Conservation (phyloP, 2,797 vertebrate genomes). For the Triplophysa yarkandensis region DNA sequence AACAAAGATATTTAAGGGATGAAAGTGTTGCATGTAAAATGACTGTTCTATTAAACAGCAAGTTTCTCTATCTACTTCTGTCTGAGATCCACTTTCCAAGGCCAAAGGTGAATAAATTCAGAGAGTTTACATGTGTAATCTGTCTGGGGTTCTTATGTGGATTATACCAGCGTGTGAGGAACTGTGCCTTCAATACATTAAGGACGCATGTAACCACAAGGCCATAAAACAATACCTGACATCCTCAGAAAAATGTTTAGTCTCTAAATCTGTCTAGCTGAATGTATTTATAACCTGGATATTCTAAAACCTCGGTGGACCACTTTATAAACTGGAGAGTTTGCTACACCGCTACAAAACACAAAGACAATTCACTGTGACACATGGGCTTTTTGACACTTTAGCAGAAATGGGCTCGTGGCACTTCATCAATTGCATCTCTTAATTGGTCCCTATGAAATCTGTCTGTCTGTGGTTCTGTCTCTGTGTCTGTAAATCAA, state of each 20-base stretch:
- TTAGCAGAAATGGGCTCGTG: conserved; percentile 8
- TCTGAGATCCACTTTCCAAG: neutral
- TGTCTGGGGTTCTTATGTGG: conserved; percentile 22
- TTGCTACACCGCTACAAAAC: neutral
- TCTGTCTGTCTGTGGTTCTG: conserved; percentile 53
- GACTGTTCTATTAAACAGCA: neutral
- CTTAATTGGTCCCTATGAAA: conserved; percentile 77
- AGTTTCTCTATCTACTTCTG: neutral
- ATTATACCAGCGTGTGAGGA: neutral
- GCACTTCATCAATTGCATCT: conserved; percentile 49
- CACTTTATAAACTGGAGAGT: neutral
- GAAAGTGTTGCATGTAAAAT: neutral
- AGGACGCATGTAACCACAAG: too few species aligned
- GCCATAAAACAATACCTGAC: neutral
- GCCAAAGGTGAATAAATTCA: neutral
- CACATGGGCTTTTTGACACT: conserved; percentile 25
- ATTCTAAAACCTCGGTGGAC: neutral
- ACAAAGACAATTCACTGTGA: neutral
- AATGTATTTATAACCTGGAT: neutral
- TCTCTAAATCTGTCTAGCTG: neutral
- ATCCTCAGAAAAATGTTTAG: neutral
- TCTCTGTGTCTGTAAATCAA: conserved; percentile 55
- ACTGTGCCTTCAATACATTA: neutral
- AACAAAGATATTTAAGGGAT: neutral
- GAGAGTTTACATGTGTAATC: conserved; percentile 39